Evolutionary conservation across 2,113 vertebrate species (phyloP).

Genomic region (Callocephalon fimbriatum): DNA sequence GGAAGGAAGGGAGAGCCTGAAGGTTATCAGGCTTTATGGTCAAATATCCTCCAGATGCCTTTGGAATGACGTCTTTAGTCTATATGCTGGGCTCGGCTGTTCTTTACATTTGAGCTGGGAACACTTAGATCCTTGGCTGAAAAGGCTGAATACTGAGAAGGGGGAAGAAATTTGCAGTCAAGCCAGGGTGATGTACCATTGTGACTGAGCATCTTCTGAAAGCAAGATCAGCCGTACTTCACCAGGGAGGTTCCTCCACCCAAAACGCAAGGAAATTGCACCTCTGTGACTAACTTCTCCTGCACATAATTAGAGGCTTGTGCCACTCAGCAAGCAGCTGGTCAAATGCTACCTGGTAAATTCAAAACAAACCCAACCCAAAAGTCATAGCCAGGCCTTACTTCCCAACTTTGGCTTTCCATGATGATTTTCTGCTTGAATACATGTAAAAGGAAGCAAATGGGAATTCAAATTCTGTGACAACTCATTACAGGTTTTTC

Average conservation of each 20-base stretch:
- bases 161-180: background rate
- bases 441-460: constrained; percentile 54
- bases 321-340: background rate
- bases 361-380: background rate
- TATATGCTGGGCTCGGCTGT: background rate
- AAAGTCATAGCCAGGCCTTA: background rate
- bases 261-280: background rate
- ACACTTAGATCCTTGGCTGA: background rate
- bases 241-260: background rate
- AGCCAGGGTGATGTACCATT: rapidly evolving
- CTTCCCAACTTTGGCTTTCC: constrained; percentile 13
- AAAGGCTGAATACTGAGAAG: background rate
- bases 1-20: background rate
- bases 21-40: background rate
- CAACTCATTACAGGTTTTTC: constrained; percentile 65
- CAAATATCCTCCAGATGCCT: background rate
- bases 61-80: background rate
- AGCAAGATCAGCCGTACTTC: background rate
- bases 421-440: constrained; percentile 57
- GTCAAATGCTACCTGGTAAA: constrained; percentile 8
- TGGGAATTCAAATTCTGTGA: constrained; percentile 52
- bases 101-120: background rate
- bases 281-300: background rate
- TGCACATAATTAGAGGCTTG: background rate
- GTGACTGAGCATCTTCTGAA: background rate